Base-by-base conservation (phyloP, 2,888 invertebrate genomes). In the Cantharis lateralis region DNA sequence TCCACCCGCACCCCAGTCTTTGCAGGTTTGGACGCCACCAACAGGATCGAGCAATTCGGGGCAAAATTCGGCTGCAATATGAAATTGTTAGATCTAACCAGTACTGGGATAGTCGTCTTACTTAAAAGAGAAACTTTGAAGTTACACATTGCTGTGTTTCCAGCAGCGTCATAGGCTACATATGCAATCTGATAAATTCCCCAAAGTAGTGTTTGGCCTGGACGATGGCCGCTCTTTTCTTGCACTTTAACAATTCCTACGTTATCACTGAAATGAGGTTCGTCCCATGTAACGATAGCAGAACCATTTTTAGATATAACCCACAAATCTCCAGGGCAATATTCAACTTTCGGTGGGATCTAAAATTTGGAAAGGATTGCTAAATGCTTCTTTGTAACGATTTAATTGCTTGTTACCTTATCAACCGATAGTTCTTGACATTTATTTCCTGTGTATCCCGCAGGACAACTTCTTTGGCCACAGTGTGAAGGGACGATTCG, bases 1-100 rank as follows among this genome's bases (percentile, higher is more conserved):
- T 63, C 98, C 96, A 72, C 97, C 97, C 2, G 98, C 97, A 68
- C 98, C 98, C 98, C 98, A 98, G 85, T 96, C 96, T 83, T 97
- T 96, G 87, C 98, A 98, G 7, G 93, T 93, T 88, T 98, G 97
- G 28, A 92, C 92, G 66, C 98, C 98, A 72, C 98, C 97, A 18
- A 97, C 91, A 0, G 98, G 98, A 88, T 98, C 97, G 18, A 93
- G 90, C 81, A 97, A 88, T 79, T 94, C 93, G 20, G 96, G 96
- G 86, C 98, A 98, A 89, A 98, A 97, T 87, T 98, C 97, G 81
- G 96, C 96, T 94, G 86, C 24, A 90, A 48, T n/a, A 13, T 48
- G 7, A 48, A 48, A 48, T 63, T 70, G 70, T 64, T 61, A 28
- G 16, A 61, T 77, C 61, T 11, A 20, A 24, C 7, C 15, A 1